A percentile compares a stretch with the other conserved stretches of the same genome.
phyloP scores from a whole-genome alignment of 2,888 invertebrate genomes.

The Drosophila putrida region DNA sequence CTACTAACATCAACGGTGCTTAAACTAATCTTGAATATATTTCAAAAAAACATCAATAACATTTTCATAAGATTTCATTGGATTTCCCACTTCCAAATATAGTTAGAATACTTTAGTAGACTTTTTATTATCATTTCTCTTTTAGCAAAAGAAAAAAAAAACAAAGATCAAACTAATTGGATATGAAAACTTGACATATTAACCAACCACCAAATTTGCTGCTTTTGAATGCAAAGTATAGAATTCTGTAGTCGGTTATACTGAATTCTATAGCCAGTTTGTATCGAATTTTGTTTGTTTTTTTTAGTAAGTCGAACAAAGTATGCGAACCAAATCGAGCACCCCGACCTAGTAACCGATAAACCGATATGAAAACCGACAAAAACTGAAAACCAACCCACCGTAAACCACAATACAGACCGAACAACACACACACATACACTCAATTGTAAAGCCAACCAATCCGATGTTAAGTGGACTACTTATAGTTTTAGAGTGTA shows the following conservation, averaged over 20 bases:
- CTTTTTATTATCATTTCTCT: constrained; percentile 12
- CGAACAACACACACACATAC: no score
- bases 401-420: constrained; percentile 13
- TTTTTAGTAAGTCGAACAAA: constrained; percentile 82
- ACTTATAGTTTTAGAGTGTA: constrained; percentile 35
- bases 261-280: constrained; percentile 82
- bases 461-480: constrained; percentile 40
- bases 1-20: constrained; percentile 52
- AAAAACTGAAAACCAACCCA: constrained; percentile 29
- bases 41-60: constrained; percentile 1
- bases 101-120: constrained; percentile 8
- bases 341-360: constrained; percentile 39
- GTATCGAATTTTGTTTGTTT: constrained; percentile 85
- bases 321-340: constrained; percentile 82
- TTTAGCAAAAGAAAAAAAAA: constrained; percentile 21
- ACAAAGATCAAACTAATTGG: constrained; percentile 50
- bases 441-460: constrained; percentile 39
- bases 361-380: constrained; percentile 19
- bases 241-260: constrained; percentile 69
- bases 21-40: constrained; percentile 18
- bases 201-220: constrained; percentile 74
- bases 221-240: constrained; percentile 74
- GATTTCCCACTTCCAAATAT: constrained; percentile 6
- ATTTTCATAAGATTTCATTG: constrained; percentile 18
- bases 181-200: constrained; percentile 58